Conservation (phyloP, 2,113 vertebrate species). For the Xenus cinereus region DNA sequence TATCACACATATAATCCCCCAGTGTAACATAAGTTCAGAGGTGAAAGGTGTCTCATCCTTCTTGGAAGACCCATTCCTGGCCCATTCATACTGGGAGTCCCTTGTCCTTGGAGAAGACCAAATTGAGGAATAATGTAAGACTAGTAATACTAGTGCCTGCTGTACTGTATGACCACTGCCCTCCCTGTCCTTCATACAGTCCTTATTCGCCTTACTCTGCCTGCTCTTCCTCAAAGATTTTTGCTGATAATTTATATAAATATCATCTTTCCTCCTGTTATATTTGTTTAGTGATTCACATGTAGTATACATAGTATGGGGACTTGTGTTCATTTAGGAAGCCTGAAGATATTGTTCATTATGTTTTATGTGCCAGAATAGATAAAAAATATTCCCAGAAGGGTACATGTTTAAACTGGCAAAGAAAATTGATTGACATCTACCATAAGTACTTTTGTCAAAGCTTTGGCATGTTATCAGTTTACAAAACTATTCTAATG, state of each 20-base stretch:
- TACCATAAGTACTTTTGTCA: slow-evolving; percentile 64
- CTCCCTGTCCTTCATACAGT: not conserved
- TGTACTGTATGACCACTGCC: not conserved
- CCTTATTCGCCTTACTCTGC: not conserved
- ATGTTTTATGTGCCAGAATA: slow-evolving; percentile 12
- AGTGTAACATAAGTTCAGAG: not conserved
- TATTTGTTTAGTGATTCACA: not conserved
- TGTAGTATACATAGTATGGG: not conserved
- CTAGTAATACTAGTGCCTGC: not conserved
- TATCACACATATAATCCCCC: not conserved
- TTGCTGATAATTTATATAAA: not conserved
- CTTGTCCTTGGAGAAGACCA: not conserved
- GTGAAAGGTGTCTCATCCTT: not conserved
- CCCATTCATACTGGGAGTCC: not conserved
- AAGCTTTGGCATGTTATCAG: slow-evolving; percentile 15
- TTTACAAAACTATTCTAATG: slow-evolving; percentile 43
- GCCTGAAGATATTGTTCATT: slow-evolving; percentile 41
- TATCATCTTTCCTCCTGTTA: not conserved
- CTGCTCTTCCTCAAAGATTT: not conserved
- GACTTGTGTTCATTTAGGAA: not conserved
- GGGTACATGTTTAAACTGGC: slow-evolving; percentile 12
- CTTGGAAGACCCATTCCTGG: not conserved
- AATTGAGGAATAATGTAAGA: not conserved
- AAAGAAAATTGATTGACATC: slow-evolving; percentile 36
- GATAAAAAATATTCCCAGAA: slow-evolving; percentile 40